Evolutionary conservation across 2,797 vertebrate genomes (phyloP).

Genomic region (Brachyalestes nurse): DNA sequence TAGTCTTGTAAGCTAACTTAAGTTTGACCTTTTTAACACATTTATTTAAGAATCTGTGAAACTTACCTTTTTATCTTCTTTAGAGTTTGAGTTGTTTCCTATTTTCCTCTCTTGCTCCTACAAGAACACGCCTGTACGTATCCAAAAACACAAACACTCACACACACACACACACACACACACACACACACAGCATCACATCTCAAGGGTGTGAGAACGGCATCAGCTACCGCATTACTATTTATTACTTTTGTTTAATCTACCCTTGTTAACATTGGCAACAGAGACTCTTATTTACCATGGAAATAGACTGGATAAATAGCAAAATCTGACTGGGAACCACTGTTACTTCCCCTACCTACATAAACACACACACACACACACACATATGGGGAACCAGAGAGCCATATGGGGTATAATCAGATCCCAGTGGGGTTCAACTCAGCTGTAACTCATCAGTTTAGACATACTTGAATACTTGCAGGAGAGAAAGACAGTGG

Average conservation of each 20-base stretch:
- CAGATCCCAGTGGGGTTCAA: conserved; percentile 40
- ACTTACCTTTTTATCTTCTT: conserved; percentile 61
- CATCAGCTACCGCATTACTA: conserved; percentile 27
- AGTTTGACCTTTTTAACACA: conserved; percentile 73
- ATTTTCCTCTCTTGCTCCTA: conserved; percentile 24
- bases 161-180: not conserved
- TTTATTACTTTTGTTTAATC: conserved; percentile 51
- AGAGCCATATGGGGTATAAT: conserved; percentile 53
- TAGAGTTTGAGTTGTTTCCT: conserved; percentile 52
- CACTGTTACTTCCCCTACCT: conserved; percentile 26
- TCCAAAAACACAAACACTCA: not conserved
- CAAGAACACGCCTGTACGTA: conserved; percentile 14
- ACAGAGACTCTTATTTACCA: conserved; percentile 23
- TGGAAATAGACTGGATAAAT: conserved; percentile 32
- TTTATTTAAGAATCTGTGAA: conserved; percentile 79
- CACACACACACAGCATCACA: conserved; percentile 21
- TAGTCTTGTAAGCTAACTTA: conserved; percentile 74
- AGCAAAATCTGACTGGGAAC: conserved; percentile 22
- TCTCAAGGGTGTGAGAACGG: conserved; percentile 11
- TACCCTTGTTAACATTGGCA: conserved; percentile 24
- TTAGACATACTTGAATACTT: conserved; percentile 79
- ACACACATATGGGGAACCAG: conserved; percentile 25
- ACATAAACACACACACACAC: conserved; percentile 18
- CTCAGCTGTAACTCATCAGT: conserved; percentile 62
- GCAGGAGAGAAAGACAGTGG: conserved; percentile 57